These are phyloP conservation scores for Crocodylus rhombifer DNA, from an alignment of 2,797 vertebrate species.

Conservation along the genomic window DNA sequence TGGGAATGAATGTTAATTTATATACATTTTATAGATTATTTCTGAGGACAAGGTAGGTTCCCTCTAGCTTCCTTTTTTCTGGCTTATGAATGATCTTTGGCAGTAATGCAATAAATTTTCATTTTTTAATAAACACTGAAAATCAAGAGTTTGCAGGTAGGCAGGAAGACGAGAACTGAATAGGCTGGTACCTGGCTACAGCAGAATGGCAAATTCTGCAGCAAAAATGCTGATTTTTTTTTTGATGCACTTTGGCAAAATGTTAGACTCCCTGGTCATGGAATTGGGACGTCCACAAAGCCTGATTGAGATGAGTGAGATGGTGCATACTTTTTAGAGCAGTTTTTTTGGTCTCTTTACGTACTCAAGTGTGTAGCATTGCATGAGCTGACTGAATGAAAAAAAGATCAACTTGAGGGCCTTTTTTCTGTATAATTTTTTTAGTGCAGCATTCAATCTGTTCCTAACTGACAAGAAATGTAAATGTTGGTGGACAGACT, in stretches of 20 bases:
- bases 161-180: not conserved
- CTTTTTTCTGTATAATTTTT: not conserved
- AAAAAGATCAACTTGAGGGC: not conserved
- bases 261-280: not conserved
- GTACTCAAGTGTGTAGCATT: not conserved
- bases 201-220: not conserved
- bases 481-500: accelerated
- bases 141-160: not conserved
- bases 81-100: not conserved
- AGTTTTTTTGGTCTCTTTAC: not conserved
- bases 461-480: not conserved
- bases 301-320: not conserved
- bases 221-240: not conserved
- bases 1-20: not conserved
- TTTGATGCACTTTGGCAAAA: not conserved
- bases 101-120: not conserved
- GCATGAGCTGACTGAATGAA: not conserved
- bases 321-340: not conserved
- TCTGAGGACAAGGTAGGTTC: not conserved
- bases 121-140: not conserved
- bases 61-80: not conserved
- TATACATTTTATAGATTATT: not conserved
- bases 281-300: not conserved
- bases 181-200: not conserved
- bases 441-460: not conserved